Evolutionary conservation across 2,888 invertebrate genomes (phyloP).

Genomic region (Hipparchia sbordonii): DNA sequence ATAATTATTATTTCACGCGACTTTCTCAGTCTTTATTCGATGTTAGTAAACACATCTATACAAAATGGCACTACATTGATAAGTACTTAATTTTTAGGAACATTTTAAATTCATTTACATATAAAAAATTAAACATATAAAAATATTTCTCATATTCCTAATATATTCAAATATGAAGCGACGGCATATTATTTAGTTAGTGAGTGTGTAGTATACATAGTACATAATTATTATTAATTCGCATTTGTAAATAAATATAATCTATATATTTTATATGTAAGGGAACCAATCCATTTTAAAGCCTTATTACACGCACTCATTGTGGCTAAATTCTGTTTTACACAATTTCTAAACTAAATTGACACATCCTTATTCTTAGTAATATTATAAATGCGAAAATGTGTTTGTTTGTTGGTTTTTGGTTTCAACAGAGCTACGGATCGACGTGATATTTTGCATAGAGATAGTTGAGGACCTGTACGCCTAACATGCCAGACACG

Average conservation of each 20-base stretch:
- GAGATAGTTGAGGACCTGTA: too few relatives aligned
- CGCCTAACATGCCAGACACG: too few relatives aligned
- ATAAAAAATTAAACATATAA: conserved; percentile 62
- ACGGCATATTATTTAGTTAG: conserved; percentile 42
- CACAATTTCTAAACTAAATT: too few relatives aligned
- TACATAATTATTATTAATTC: background rate
- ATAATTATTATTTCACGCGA: conserved; percentile 41
- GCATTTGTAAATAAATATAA: conserved; percentile 23
- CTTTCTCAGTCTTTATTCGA: conserved; percentile 75
- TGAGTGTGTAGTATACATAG: conserved; percentile 4
- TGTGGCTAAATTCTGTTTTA: too few relatives aligned
- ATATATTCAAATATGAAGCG: conserved; percentile 45
- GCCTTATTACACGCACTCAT: conserved; percentile 32
- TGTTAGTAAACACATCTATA: conserved; percentile 58
- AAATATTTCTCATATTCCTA: conserved; percentile 55
- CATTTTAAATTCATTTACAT: conserved; percentile 54
- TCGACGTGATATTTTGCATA: too few relatives aligned
- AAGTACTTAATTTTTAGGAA: conserved; percentile 70
- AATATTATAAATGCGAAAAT: too few relatives aligned
- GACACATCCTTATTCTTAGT: too few relatives aligned
- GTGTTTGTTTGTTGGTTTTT: too few relatives aligned
- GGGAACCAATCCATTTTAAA: conserved; percentile 37
- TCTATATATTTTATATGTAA: conserved; percentile 1
- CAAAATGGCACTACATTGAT: conserved; percentile 71
- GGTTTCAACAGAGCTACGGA: too few relatives aligned